These are phyloP conservation scores for Falcaria lacertinaria DNA, from an alignment of 2,888 invertebrate genomes.

Conservation along the genomic window DNA sequence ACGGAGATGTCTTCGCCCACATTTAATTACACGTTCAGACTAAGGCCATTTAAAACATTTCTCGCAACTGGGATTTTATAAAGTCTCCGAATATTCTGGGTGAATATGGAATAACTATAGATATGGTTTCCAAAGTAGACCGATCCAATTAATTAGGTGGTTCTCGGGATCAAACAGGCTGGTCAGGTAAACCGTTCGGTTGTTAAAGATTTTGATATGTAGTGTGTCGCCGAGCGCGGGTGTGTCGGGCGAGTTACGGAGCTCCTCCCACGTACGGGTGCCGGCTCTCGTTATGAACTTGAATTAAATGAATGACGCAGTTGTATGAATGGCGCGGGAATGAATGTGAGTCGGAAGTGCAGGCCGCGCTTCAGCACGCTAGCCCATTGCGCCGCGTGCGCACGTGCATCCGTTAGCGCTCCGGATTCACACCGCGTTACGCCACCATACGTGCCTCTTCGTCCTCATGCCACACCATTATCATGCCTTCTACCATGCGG, in stretches of 20 bases:
- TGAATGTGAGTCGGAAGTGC: constrained; percentile 75
- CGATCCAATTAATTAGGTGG: constrained; percentile 62
- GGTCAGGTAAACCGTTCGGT: constrained; percentile 36
- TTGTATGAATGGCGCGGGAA: constrained; percentile 76
- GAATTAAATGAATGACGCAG: constrained; percentile 75
- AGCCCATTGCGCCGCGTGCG: constrained; percentile 46
- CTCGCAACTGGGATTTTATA: constrained; percentile 57
- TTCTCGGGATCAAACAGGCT: constrained; percentile 34
- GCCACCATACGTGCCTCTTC: constrained; percentile 1
- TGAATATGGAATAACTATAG: constrained; percentile 66
- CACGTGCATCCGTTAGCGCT: constrained; percentile 52
- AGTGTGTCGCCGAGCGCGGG: constrained; percentile 31
- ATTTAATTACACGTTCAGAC: constrained; percentile 67
- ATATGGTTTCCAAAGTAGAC: constrained; percentile 47
- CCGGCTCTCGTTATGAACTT: constrained; percentile 67
- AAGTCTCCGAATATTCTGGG: constrained; percentile 27
- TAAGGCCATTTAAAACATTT: constrained; percentile 66
- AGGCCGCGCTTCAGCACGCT: constrained; percentile 62
- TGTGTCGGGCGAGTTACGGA: constrained; percentile 43
- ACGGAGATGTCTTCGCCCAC: constrained; percentile 46
- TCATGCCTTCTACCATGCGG: background rate
- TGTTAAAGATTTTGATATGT: constrained; percentile 47
- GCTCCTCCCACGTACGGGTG: constrained; percentile 57
- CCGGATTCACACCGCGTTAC: constrained; percentile 7
- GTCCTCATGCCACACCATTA: background rate